A percentile compares a stretch with the other conserved stretches of the same genome.
These are phyloP conservation scores for Chaetophractus vellerosus DNA, from an alignment of 2,797 vertebrate species.

Conservation along the genomic window DNA sequence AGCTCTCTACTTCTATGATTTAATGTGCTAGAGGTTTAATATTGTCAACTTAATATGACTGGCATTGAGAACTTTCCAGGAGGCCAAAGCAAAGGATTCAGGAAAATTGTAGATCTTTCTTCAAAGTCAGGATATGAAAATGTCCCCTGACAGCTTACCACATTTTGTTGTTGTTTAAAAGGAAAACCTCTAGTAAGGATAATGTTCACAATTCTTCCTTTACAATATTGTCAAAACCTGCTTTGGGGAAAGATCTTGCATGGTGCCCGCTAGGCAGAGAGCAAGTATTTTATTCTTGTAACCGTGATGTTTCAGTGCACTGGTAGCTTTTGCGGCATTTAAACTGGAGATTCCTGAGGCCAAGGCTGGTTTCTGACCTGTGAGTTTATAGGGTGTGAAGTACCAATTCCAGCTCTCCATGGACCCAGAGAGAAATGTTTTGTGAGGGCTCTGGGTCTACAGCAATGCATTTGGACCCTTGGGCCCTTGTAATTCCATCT, in stretches of 20 bases:
- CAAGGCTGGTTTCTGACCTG: background rate
- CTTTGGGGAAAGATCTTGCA: background rate
- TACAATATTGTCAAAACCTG: background rate
- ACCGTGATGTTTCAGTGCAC: background rate
- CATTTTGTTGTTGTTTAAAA: background rate
- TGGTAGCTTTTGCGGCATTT: background rate
- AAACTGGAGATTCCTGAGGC: background rate
- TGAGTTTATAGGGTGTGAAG: background rate
- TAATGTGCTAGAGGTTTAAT: slow-evolving; percentile 17
- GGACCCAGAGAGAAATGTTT: background rate
- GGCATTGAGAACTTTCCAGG: background rate
- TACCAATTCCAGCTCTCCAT: background rate
- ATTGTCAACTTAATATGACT: slow-evolving; percentile 39
- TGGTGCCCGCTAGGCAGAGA: background rate
- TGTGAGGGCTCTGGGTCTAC: background rate
- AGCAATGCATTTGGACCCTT: background rate
- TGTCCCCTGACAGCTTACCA: background rate
- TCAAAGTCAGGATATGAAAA: slow-evolving; percentile 5
- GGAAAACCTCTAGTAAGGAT: background rate
- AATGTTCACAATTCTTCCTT: background rate
- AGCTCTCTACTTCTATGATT: background rate
- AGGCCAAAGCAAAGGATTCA: background rate
- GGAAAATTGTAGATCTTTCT: slow-evolving; percentile 4
- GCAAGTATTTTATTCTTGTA: background rate
- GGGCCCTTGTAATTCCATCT: background rate